These are phyloP conservation scores for Setophaga coronata DNA, from an alignment of 2,113 vertebrate species.

Conservation along the genomic window DNA sequence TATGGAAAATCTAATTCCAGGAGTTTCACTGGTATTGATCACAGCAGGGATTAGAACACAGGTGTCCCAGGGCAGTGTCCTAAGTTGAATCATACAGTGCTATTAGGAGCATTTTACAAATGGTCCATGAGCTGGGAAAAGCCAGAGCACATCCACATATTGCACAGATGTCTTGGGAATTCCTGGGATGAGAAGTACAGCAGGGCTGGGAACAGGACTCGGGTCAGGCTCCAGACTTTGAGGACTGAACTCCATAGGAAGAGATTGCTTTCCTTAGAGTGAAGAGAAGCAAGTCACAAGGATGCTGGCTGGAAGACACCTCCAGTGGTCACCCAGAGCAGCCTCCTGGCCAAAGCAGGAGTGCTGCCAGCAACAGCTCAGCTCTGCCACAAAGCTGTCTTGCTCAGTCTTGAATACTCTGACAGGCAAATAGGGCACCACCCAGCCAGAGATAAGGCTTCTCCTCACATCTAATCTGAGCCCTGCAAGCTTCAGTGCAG, in stretches of 20 bases:
- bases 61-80: background rate
- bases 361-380: background rate
- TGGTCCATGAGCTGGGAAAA: background rate
- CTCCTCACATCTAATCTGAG: background rate
- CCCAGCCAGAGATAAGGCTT: background rate
- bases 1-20: background rate
- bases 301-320: background rate
- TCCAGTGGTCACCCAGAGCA: background rate
- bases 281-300: background rate
- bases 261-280: background rate
- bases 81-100: background rate
- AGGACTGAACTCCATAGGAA: background rate
- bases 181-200: rapidly evolving
- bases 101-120: background rate
- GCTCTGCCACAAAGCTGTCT: background rate
- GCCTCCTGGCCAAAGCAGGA: background rate
- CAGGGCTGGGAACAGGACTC: background rate
- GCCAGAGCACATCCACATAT: background rate
- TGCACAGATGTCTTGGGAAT: background rate
- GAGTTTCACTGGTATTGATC: background rate
- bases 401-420: background rate
- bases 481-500: background rate
- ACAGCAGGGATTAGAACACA: background rate
- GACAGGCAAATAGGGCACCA: background rate
- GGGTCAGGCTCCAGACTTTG: background rate